These are phyloP conservation scores for Ephialtes manifestator DNA, from an alignment of 2,888 invertebrate genomes.

Conservation along the genomic window DNA sequence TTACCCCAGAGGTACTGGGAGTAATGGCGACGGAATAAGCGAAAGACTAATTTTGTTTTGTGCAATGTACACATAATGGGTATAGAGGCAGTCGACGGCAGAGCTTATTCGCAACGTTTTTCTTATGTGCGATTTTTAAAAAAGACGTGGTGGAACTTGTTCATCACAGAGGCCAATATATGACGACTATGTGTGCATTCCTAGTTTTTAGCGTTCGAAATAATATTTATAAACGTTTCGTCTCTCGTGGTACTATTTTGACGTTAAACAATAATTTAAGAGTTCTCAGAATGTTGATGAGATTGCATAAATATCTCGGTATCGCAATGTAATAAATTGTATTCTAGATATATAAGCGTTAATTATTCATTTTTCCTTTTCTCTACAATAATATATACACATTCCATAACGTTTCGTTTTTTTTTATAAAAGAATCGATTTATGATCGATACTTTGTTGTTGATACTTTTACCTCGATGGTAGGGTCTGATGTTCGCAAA, in stretches of 20 bases:
- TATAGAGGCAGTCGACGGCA: neutral
- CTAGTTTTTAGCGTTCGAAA: no score
- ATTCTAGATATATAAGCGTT: neutral
- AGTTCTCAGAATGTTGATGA: conserved; percentile 12
- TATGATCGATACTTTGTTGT: neutral
- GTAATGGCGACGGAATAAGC: no score
- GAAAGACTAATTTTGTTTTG: no score
- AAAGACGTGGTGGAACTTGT: no score
- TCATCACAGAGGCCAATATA: no score
- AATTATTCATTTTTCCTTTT: conserved; percentile 3
- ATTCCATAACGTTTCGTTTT: neutral
- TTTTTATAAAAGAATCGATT: neutral
- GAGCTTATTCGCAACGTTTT: neutral
- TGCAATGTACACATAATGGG: no score
- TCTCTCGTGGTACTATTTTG: no score
- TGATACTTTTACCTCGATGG: neutral
- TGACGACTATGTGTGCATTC: no score
- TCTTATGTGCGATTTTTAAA: neutral
- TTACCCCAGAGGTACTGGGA: neutral
- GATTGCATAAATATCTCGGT: conserved; percentile 5
- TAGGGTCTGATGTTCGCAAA: no score
- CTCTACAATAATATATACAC: neutral
- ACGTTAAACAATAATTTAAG: neutral
- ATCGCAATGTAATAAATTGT: neutral
- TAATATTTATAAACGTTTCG: no score